Percentiles rank a stretch among this genome's conserved stretches.
Evolutionary conservation across 1,140 invertebrate species (phyloP).

Genomic region (Hylyphantes graminicola): DNA sequence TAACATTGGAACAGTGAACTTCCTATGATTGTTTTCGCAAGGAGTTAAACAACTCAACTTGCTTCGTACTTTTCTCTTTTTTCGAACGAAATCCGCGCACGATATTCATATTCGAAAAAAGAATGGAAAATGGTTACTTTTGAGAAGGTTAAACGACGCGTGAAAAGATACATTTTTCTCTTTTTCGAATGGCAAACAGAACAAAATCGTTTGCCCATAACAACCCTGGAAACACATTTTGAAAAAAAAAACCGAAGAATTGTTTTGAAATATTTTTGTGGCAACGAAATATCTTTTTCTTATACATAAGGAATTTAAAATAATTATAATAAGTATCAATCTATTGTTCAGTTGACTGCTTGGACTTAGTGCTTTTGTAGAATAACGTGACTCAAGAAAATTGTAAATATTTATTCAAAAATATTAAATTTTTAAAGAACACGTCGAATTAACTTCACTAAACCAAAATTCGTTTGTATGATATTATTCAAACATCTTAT

Average conservation of each 20-base stretch:
- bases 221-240: too few relatives aligned
- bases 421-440: too few relatives aligned
- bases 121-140: conserved; percentile 19
- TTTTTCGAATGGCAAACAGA: not conserved
- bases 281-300: too few relatives aligned
- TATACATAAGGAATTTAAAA: too few relatives aligned
- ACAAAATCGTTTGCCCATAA: not conserved
- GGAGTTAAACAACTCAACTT: conserved; percentile 16
- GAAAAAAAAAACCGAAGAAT: not conserved
- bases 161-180: conserved; percentile 7
- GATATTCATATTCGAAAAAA: conserved; percentile 22
- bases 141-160: conserved; percentile 17
- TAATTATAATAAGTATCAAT: too few relatives aligned
- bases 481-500: too few relatives aligned
- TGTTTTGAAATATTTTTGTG: not conserved
- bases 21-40: conserved; percentile 21
- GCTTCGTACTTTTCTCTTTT: not conserved
- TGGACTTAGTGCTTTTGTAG: too few relatives aligned
- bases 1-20: not conserved
- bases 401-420: too few relatives aligned
- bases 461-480: too few relatives aligned
- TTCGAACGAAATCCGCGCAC: not conserved
- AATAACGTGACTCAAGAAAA: too few relatives aligned
- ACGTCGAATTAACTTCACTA: too few relatives aligned
- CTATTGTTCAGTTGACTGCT: too few relatives aligned